These are phyloP conservation scores for Onychostoma macrolepis DNA, from an alignment of 2,113 vertebrate species.

Conservation along the genomic window DNA sequence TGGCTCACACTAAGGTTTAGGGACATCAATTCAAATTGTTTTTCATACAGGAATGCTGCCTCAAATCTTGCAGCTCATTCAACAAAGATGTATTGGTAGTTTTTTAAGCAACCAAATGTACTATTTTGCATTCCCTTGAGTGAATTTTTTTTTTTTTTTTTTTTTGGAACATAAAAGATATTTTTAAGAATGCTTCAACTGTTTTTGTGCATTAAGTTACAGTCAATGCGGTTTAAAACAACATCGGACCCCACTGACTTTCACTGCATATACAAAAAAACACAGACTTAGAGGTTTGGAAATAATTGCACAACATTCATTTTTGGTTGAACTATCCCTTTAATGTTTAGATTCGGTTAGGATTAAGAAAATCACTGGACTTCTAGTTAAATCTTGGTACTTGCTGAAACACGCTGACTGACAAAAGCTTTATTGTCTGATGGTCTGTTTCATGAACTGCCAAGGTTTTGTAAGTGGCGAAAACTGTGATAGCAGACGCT, in stretches of 20 bases:
- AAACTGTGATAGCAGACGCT: not conserved
- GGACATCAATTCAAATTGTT: not conserved
- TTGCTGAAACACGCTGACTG: slow-evolving; percentile 16
- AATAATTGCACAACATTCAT: slow-evolving; percentile 1
- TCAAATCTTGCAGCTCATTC: not conserved
- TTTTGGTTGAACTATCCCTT: not conserved
- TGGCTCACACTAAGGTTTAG: not conserved
- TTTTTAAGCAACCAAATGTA: not conserved
- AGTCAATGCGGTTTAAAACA: not conserved
- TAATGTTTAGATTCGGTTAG: slow-evolving; percentile 18
- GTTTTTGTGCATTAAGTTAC: not conserved
- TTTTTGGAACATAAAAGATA: not conserved
- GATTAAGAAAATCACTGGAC: not conserved
- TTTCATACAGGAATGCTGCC: not conserved
- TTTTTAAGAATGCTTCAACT: not conserved
- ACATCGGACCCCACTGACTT: not conserved
- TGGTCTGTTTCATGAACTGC: slow-evolving; percentile 18
- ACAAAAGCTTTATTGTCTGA: not conserved
- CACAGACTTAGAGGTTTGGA: not conserved
- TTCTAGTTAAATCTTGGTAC: not conserved
- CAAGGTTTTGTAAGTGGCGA: not conserved
- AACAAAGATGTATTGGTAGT: not conserved
- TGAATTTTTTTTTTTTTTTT: not conserved
- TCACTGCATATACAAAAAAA: not conserved
- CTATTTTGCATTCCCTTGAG: not conserved